Evolutionary conservation across 2,797 vertebrate species (phyloP).

Genomic region (Novumbra hubbsi): DNA sequence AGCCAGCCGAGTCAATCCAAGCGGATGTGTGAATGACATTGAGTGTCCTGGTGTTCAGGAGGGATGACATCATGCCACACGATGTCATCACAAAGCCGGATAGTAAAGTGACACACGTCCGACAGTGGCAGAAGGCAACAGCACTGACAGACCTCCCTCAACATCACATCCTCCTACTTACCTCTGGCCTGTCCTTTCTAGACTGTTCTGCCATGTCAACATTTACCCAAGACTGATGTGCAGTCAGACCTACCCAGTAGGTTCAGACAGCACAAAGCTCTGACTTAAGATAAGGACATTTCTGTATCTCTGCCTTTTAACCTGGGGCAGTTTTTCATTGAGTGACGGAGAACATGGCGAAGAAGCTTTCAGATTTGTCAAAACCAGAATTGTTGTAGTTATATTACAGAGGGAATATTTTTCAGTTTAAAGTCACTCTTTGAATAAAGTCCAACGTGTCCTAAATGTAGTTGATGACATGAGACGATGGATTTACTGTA

Average conservation of each 20-base stretch:
- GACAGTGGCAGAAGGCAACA: conserved; percentile 3
- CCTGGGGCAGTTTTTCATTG: conserved; percentile 28
- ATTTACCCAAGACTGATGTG: conserved; percentile 50
- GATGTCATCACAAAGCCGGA: conserved; percentile 1
- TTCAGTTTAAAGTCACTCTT: no score
- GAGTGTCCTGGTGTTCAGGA: conserved; percentile 20
- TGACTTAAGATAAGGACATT: conserved; percentile 21
- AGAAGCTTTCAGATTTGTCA: conserved; percentile 22
- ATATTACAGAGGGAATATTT: no score
- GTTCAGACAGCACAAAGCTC: conserved; percentile 32
- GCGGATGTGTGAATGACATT: conserved; percentile 38
- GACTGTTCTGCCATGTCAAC: conserved; percentile 47
- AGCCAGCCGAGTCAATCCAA: conserved; percentile 34
- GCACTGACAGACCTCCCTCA: conserved; percentile 20
- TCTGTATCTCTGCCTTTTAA: conserved; percentile 6
- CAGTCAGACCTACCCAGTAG: conserved; percentile 48
- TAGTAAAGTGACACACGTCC: conserved; percentile 11
- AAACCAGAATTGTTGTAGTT: conserved; percentile 10
- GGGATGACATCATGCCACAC: conserved; percentile 14
- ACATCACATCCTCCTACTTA: conserved; percentile 25
- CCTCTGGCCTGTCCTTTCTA: conserved; percentile 23
- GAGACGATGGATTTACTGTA: no score
- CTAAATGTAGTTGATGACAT: no score
- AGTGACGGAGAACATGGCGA: conserved; percentile 7
- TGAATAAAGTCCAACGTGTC: no score